These are phyloP conservation scores for Watsonalla binaria DNA, from an alignment of 2,888 invertebrate genomes.

Conservation along the genomic window DNA sequence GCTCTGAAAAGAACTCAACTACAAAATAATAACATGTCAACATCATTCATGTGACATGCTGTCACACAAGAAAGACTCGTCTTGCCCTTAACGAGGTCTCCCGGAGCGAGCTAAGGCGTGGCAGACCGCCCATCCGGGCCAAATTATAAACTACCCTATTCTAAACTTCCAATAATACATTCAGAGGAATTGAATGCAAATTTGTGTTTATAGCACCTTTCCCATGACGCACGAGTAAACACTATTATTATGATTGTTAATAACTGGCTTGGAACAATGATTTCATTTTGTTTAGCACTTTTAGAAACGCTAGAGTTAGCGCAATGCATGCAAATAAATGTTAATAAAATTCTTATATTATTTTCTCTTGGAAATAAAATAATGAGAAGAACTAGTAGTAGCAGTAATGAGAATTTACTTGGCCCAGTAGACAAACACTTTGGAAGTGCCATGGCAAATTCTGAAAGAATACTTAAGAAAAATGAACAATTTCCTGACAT, in stretches of 20 bases:
- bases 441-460: too few relatives aligned
- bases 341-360: too few relatives aligned
- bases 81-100: constrained; percentile 50
- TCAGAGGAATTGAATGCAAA: constrained; percentile 21
- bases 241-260: constrained; percentile 12
- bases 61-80: constrained; percentile 20
- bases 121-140: constrained; percentile 52
- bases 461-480: too few relatives aligned
- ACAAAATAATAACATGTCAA: not conserved
- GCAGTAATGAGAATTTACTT: too few relatives aligned
- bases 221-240: not conserved
- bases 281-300: not conserved
- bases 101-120: constrained; percentile 49
- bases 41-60: constrained; percentile 20
- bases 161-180: constrained; percentile 19
- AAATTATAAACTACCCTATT: constrained; percentile 47
- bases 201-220: constrained; percentile 4
- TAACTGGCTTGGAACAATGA: constrained; percentile 1
- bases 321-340: not conserved
- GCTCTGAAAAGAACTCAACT: not conserved
- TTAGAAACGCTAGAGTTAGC: not conserved
- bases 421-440: too few relatives aligned
- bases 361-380: too few relatives aligned
- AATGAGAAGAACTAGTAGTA: too few relatives aligned
- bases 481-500: not conserved